Base-by-base conservation (phyloP, 1,140 invertebrate species). In the Drosophila suzukii region DNA sequence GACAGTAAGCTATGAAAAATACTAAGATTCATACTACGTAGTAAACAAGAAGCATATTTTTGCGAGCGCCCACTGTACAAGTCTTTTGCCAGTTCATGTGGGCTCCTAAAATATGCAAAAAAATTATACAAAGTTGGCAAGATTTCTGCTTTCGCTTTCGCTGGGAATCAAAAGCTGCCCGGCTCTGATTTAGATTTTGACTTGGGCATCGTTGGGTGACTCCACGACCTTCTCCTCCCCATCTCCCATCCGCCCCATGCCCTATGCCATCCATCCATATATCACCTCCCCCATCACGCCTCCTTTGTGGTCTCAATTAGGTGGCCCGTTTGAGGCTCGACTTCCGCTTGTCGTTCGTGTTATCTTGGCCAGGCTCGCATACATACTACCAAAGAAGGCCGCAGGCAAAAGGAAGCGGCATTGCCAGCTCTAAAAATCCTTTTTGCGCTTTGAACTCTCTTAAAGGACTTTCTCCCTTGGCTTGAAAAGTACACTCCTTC, bases 281-380 rank as follows among this genome's bases (percentile, higher is more conserved):
- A 60, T 63, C 60, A 51, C 4, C 1, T 4, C 15, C 61, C 36
- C 61, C 30, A 41, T 67, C 60, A 44, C 65, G 61, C 61, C 65
- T 66, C 34, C 70, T 50, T 63, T 75, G 61, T 77, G 83, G 82
- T 86, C 82, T 86, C 82, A 86, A 86, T 86, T 86, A 86, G 75
- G 58, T 57, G 60, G 57, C 41, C 47, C 65, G 50, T 51, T 67
- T 49, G 62, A 70, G 57, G 74, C 61, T 60, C 63, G 51, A 51
- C 67, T 65, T 81, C 58, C 78, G 47, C 67, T 61, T 57, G 55
- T 54, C 46, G 56, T 51, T 32, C 63, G 57, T 85, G 74, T 67
- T 76, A 58, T 58, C 71, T 67, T 73, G 53, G 75, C 60, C 83
- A 75, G 60, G 78, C 75, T 78, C 17, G 59, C 74, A 63, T 67